Base-by-base conservation (phyloP, 2,113 vertebrate genomes). In the Tachysurus fulvidraco region DNA sequence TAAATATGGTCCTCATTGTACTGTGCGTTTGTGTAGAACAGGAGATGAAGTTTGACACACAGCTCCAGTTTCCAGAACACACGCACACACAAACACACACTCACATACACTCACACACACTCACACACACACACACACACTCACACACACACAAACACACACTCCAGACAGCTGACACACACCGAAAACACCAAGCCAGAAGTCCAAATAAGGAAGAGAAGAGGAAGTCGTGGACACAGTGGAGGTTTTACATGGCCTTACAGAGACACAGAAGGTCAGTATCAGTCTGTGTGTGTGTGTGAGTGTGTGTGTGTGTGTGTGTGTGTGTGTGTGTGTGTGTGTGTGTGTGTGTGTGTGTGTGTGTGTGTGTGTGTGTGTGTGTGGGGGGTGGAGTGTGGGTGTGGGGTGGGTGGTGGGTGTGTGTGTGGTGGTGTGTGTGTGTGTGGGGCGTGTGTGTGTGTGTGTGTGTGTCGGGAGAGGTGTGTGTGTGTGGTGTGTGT, bases 181-280 rank as follows among this genome's bases (percentile, higher is more conserved):
- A 57, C 77, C 30, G 28, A 57, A 79, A 57, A 79, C 77, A 86
- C 85, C 23, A 21, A 46, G 65, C 82, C 82, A 69, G 62, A 83
- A 83, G 46, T 83, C 82, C 82, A 83, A 69, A 83, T 69, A 83
- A 83, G 82, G 82, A 54, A 8, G 52, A 71, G 64, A 52, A 54
- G 65, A 69, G 82, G 81, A 83, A 83, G 82, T 83, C 17, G 12
- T 71, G 64, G 82, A 69, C 82, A 19, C 25, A 9, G n/a, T 65
- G 17, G 80, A 64, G 80, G 80, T 46, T 62, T 62, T 46, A n/a
- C 36, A 41, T 23, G 3, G 59, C 36, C 21, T 62, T 81, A 81
- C 80, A 44, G 57, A 81, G 36, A 81, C 80, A 62, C 73, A 46
- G 36, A 46, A 17, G 78, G 28, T 44, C 78, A 59, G 41, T 59